Evolutionary conservation across 2,113 vertebrate species (phyloP).

Genomic region (Antechinus stuartii): DNA sequence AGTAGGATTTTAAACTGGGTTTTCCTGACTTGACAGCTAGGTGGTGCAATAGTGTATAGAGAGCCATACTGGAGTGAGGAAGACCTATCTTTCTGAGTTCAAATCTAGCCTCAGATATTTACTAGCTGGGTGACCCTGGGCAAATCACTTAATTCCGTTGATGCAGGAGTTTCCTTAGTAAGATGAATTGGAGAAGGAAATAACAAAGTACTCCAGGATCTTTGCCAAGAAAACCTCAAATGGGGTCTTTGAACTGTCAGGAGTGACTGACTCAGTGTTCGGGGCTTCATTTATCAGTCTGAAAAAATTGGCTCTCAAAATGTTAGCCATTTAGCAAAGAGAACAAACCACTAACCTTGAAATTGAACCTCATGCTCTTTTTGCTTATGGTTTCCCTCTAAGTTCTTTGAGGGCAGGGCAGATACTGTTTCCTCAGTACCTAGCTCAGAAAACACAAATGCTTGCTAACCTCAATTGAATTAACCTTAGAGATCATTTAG

Average conservation of each 20-base stretch:
- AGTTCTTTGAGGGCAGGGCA: background rate
- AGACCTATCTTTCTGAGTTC: background rate
- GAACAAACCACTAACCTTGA: background rate
- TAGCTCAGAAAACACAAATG: background rate
- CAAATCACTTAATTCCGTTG: no score
- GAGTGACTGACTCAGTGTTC: background rate
- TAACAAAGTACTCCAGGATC: background rate
- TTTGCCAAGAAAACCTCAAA: background rate
- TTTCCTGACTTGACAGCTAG: background rate
- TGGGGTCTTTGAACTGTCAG: background rate
- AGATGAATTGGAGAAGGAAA: background rate
- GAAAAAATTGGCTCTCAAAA: background rate
- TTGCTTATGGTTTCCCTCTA: background rate
- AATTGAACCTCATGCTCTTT: background rate
- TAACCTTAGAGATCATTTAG: background rate
- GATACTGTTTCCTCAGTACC: no score
- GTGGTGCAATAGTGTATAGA: background rate
- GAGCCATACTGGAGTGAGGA: background rate
- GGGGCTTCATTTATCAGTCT: background rate
- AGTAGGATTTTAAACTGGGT: background rate
- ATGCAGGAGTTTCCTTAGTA: no score
- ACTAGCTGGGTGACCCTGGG: no score
- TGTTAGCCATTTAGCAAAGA: background rate
- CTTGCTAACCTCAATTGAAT: background rate
- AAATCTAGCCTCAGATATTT: background rate